Percentiles rank a stretch among this genome's conserved stretches.
phyloP scores from a whole-genome alignment of 2,797 vertebrate genomes.

The Tympanoctomys barrerae region DNA sequence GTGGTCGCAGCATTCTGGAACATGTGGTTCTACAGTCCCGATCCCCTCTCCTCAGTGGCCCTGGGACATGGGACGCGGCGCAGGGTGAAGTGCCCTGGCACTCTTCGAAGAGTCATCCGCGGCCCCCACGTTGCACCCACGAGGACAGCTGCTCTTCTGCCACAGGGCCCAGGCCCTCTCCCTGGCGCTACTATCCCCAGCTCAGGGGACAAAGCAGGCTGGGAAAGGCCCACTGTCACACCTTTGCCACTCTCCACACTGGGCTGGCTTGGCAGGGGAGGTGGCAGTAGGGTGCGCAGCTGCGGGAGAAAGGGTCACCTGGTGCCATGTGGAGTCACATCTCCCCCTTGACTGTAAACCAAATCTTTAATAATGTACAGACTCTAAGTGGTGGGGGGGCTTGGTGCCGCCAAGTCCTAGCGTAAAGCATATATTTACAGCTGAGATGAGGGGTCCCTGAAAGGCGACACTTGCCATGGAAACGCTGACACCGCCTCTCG shows the following conservation, averaged over 20 bases:
- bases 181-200: not conserved
- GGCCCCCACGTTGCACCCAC: no score
- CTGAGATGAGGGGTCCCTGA: conserved; percentile 13
- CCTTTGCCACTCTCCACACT: rapidly evolving
- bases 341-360: not conserved
- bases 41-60: not conserved
- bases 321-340: not conserved
- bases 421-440: conserved; percentile 64
- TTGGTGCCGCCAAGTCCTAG: conserved; percentile 17
- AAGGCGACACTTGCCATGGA: conserved; percentile 56
- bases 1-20: rapidly evolving
- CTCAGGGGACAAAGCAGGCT: not conserved
- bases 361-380: conserved; percentile 57
- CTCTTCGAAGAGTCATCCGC: not conserved
- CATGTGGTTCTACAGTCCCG: no score
- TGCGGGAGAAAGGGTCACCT: not conserved
- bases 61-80: not conserved
- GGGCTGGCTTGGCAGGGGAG: not conserved
- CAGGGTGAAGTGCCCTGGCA: not conserved
- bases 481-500: conserved; percentile 67
- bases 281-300: not conserved
- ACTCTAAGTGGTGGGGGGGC: conserved; percentile 26
- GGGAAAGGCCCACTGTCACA: not conserved
- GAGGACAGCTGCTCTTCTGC: not conserved
- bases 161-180: not conserved